Percentiles rank a stretch among this genome's conserved stretches.
phyloP scores from a whole-genome alignment of 1,140 invertebrate species.

The Acromyrmex charruanus region DNA sequence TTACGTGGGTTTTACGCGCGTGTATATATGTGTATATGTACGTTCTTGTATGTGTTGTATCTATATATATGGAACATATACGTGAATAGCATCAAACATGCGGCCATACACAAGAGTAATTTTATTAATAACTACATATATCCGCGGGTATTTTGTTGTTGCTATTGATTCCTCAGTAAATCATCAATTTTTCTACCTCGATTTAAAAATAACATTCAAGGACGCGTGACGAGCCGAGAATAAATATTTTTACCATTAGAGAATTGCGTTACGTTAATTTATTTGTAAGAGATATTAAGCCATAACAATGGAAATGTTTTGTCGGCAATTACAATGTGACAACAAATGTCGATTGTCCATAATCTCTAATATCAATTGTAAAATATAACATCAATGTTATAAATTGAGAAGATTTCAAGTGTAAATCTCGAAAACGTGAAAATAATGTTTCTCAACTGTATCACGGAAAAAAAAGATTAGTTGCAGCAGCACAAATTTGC shows the following conservation, averaged over 20 bases:
- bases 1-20: constrained; percentile 27
- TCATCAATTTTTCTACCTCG: constrained; percentile 21
- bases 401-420: not conserved
- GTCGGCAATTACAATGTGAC: not conserved
- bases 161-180: constrained; percentile 18
- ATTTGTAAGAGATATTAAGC: constrained; percentile 43
- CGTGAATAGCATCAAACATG: not conserved
- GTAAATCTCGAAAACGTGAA: not conserved
- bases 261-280: constrained; percentile 15
- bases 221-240: constrained; percentile 13
- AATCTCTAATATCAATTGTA: not conserved
- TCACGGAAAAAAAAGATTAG: too few relatives aligned
- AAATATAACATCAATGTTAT: not conserved
- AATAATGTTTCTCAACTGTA: not conserved
- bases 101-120: not conserved
- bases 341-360: not conserved
- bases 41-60: not conserved
- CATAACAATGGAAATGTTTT: constrained; percentile 9
- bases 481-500: too few relatives aligned
- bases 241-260: not conserved
- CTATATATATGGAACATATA: not conserved
- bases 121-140: constrained; percentile 44
- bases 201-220: constrained; percentile 30
- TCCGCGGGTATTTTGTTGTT: not conserved
- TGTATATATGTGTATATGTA: not conserved